A percentile compares a stretch with the other conserved stretches of the same genome.
Evolutionary conservation across 2,888 invertebrate genomes (phyloP).

Genomic region (Allacma fusca): DNA sequence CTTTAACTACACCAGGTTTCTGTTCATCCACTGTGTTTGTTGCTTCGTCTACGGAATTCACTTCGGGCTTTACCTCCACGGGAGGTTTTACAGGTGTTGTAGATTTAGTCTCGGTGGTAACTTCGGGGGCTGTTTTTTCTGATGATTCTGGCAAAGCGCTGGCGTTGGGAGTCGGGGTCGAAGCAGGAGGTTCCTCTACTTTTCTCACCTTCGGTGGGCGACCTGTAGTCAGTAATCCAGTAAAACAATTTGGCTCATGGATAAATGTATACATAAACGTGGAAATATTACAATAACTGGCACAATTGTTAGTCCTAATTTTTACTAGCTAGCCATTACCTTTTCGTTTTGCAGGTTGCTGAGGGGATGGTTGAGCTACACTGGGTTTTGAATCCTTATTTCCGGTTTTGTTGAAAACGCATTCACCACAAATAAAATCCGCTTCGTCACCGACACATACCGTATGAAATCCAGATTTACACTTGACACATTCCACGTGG

Average conservation of each 20-base stretch:
- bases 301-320: too few species aligned
- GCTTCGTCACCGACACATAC: constrained; percentile 44
- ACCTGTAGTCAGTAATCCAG: too few species aligned
- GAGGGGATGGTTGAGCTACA: background rate
- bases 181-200: too few species aligned
- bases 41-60: background rate
- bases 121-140: too few species aligned
- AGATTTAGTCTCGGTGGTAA: too few species aligned
- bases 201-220: too few species aligned
- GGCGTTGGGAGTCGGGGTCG: too few species aligned
- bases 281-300: too few species aligned
- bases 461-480: constrained; percentile 38
- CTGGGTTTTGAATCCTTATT: constrained; percentile 4
- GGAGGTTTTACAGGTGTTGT: background rate
- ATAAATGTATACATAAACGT: too few species aligned
- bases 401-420: constrained; percentile 29
- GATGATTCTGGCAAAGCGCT: too few species aligned
- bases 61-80: background rate
- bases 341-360: constrained; percentile 6
- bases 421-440: constrained; percentile 41
- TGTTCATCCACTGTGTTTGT: background rate
- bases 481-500: constrained; percentile 39
- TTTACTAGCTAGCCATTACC: too few species aligned
- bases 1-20: background rate
- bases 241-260: too few species aligned